Conservation (phyloP, 2,113 vertebrate species). For the Antechinus flavipes region DNA sequence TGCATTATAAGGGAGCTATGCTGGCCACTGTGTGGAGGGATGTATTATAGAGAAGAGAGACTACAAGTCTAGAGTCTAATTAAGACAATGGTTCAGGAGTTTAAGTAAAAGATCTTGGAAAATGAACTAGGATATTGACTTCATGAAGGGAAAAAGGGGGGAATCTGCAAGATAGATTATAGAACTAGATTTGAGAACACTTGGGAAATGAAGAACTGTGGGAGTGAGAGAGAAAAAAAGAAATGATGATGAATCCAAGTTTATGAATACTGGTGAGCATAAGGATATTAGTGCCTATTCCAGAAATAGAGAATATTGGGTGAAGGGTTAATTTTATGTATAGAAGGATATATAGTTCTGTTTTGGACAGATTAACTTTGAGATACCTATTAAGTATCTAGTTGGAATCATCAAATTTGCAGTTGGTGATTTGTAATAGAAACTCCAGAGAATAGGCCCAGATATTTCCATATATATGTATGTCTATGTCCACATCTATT, state of each 20-base stretch:
- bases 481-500: background rate
- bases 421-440: background rate
- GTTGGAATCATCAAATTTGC: background rate
- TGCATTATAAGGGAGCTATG: background rate
- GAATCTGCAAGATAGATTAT: background rate
- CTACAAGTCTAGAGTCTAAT: background rate
- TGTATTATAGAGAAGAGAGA: no score
- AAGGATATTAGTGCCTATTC: background rate
- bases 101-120: background rate
- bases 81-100: background rate
- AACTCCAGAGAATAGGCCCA: background rate
- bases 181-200: background rate
- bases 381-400: background rate
- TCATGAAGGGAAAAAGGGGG: background rate
- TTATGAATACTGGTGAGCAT: background rate
- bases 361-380: background rate
- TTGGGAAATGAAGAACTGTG: background rate
- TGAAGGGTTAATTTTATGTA: background rate
- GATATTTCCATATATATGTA: background rate
- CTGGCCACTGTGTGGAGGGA: background rate
- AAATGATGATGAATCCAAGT: background rate
- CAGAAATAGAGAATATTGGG: background rate
- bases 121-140: background rate
- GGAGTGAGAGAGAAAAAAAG: background rate
- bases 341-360: background rate